A percentile compares a stretch with the other conserved stretches of the same genome.
phyloP scores from a whole-genome alignment of 2,113 vertebrate genomes.

The Tragelaphus scriptus region DNA sequence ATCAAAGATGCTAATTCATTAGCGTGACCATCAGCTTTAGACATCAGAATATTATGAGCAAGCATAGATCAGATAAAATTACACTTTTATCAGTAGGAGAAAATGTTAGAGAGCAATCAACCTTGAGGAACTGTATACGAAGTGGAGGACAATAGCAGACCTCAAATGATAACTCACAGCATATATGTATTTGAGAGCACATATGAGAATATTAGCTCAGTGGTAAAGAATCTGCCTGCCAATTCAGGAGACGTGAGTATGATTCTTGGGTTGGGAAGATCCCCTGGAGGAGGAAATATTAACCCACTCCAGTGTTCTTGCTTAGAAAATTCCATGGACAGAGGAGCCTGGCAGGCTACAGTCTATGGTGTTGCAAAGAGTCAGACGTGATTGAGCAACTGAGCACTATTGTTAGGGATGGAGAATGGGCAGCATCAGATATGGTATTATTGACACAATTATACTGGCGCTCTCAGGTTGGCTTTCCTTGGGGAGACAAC shows the following conservation, averaged over 20 bases:
- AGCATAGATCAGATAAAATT: background rate
- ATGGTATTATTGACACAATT: background rate
- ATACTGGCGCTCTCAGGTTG: background rate
- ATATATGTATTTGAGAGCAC: background rate
- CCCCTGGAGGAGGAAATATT: background rate
- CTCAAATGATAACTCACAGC: background rate
- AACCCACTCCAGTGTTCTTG: background rate
- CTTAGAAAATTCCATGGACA: background rate
- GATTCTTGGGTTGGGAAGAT: background rate
- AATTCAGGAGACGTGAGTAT: background rate
- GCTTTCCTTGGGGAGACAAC: background rate
- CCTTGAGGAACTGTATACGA: rapidly evolving
- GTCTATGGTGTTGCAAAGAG: background rate
- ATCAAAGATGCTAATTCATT: background rate
- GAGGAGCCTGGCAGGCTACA: background rate
- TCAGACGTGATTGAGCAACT: background rate
- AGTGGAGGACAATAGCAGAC: background rate
- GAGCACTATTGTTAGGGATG: background rate
- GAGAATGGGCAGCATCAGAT: background rate
- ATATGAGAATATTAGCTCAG: background rate
- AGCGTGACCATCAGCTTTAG: background rate
- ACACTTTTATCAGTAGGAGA: background rate
- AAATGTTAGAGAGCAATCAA: background rate
- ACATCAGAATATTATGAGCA: background rate
- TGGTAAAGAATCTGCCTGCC: background rate